Evolutionary conservation across 2,888 invertebrate genomes (phyloP), one percentile per base, ranked within the genome.

Genomic region (Peribatodes rhomboidaria): DNA sequence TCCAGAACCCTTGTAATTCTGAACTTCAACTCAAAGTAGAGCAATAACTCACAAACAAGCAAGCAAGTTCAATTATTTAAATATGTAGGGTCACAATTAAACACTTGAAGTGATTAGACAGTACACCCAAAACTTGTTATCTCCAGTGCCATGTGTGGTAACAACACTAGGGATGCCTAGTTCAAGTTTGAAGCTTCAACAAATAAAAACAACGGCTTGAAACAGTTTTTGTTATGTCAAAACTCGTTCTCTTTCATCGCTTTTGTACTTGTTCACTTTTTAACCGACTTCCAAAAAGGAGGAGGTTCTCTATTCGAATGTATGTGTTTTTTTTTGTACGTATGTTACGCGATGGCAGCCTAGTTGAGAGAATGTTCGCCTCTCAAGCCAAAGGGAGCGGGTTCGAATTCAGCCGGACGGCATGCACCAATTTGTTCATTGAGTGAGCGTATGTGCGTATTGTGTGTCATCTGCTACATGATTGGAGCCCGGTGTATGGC

Each of bases 121-220:
- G 8, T 14, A 47, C 27, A 53, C 53, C 53, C 53, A 22, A 50
- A 53, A 53, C 53, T 53, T 53, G 37, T 39, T 20, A 50, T 47
- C 47, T 31, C 47, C 14, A n/a, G 47, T 31, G 47, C 10, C 31
- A 11, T 31, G 13, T 47, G 47, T 10, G 31, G 47, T n/a, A 20
- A 47, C 20, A 13, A 44, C 20, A 6, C 22, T 4, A 20, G 44
- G 44, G 44, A 44, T 44, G 4, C 6, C 2, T 22, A 9, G 20
- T 20, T 13, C 9, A 20, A 20, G 20, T 20, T 20, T 13, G 6
- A 20, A 13, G 44, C 44, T 4, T 20, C 20, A 22, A 22, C 11
- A 22, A 13, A 7, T 14, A 42, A 18, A 7, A 37, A 42, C 2
- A 42, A 7, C 42, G 9, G 7, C 42, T 14, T 16, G 16, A 18